These are phyloP conservation scores for Plectropomus leopardus DNA, from an alignment of 2,113 vertebrate species.

Conservation along the genomic window DNA sequence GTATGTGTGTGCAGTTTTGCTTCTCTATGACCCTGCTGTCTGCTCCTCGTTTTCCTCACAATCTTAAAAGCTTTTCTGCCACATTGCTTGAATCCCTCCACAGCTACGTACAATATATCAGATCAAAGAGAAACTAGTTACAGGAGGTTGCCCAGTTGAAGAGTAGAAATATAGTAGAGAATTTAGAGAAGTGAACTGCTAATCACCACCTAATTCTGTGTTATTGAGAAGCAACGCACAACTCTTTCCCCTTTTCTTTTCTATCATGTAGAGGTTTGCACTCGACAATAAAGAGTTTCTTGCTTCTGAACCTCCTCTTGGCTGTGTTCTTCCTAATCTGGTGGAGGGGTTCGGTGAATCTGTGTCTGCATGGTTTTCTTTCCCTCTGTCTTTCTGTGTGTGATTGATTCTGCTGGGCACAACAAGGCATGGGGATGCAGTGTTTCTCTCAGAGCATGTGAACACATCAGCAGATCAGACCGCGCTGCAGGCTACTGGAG, in stretches of 20 bases:
- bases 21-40: conserved; percentile 4
- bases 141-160: conserved; percentile 27
- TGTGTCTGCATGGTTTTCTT: too few species aligned
- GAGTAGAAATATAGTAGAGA: conserved; percentile 48
- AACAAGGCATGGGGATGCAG: conserved; percentile 57
- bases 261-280: conserved; percentile 89
- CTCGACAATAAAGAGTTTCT: conserved; percentile 84
- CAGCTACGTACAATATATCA: conserved; percentile 8
- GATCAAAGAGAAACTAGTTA: conserved; percentile 31
- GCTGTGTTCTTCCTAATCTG: conserved; percentile 74
- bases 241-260: conserved; percentile 71
- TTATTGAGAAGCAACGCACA: conserved; percentile 63
- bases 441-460: conserved; percentile 58
- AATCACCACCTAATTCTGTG: conserved; percentile 62
- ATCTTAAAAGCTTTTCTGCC: conserved; percentile 45
- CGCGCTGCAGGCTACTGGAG: conserved; percentile 58
- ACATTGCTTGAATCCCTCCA: conserved; percentile 42
- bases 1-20: too few species aligned
- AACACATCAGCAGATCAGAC: conserved; percentile 55
- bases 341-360: conserved; percentile 49
- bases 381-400: too few species aligned
- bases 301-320: conserved; percentile 71
- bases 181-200: conserved; percentile 51
- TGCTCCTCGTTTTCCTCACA: conserved; percentile 51
- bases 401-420: conserved; percentile 37